A percentile compares a stretch with the other conserved stretches of the same genome.
These are phyloP conservation scores for Gadopsis bispinosus DNA, from an alignment of 2,797 vertebrate species.

Conservation along the genomic window DNA sequence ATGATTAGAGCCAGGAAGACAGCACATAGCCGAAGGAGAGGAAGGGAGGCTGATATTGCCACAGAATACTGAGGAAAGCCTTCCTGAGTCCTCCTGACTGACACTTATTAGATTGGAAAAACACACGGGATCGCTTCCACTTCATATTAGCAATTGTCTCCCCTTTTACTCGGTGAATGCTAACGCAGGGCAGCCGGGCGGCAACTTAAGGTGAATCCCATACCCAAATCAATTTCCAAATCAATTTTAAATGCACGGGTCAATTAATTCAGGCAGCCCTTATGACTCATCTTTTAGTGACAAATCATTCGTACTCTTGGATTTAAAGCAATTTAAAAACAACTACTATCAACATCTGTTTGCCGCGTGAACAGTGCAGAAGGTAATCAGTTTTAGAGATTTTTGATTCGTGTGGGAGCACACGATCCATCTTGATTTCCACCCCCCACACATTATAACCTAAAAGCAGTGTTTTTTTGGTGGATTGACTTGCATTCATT, in stretches of 20 bases:
- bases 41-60: constrained; percentile 23
- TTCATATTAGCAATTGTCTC: constrained; percentile 52
- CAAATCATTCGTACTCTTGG: constrained; percentile 12
- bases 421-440: constrained; percentile 17
- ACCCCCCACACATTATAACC: constrained; percentile 20
- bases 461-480: constrained; percentile 18
- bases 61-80: constrained; percentile 45
- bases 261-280: constrained; percentile 41
- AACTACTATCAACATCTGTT: background rate
- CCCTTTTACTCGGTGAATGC: constrained; percentile 33
- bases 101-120: constrained; percentile 57
- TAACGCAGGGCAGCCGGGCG: constrained; percentile 50
- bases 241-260: constrained; percentile 35
- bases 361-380: too few species aligned
- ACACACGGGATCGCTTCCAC: constrained; percentile 45
- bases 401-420: constrained; percentile 6
- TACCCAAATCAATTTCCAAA: constrained; percentile 49
- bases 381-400: background rate
- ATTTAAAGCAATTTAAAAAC: constrained; percentile 25
- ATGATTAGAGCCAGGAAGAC: constrained; percentile 73
- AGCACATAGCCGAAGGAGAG: constrained; percentile 25
- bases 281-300: constrained; percentile 45
- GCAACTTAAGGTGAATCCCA: constrained; percentile 52
- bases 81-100: constrained; percentile 46
- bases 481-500: constrained; percentile 41